Percentiles rank a stretch among this genome's conserved stretches.
These are phyloP conservation scores for Arnoldichthys spilopterus DNA, from an alignment of 2,797 vertebrate species.

Conservation along the genomic window DNA sequence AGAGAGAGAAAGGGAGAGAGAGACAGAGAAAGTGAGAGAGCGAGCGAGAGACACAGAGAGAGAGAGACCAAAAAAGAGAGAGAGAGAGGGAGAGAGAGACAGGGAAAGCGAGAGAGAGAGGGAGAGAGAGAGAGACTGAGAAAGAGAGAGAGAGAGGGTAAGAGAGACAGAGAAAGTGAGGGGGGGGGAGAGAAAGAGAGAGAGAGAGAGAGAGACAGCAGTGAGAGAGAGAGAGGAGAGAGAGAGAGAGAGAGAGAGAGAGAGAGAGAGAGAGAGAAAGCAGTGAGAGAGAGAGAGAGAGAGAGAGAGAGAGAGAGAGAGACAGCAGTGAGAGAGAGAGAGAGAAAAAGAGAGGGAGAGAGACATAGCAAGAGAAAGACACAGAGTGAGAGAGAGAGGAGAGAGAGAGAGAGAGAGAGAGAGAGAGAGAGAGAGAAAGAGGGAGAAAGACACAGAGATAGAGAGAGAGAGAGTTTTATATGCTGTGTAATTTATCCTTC, in stretches of 20 bases:
- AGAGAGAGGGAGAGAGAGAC: too few species aligned
- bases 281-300: background rate
- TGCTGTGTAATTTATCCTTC: background rate
- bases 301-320: conserved; percentile 26
- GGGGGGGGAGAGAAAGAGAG: background rate
- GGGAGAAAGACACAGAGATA: background rate
- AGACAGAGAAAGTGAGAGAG: conserved; percentile 12
- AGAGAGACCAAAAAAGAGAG: too few species aligned
- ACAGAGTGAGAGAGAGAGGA: background rate
- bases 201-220: conserved; percentile 26
- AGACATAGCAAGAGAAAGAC: too few species aligned
- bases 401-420: too few species aligned
- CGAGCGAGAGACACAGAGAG: background rate
- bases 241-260: too few species aligned
- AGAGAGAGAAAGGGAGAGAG: conserved; percentile 28
- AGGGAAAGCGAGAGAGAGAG: background rate
- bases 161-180: background rate
- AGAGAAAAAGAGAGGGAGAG: too few species aligned
- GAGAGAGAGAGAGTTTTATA: background rate
- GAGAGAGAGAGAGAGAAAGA: conserved; percentile 1
- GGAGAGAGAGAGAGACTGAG: conserved; percentile 11
- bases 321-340: too few species aligned
- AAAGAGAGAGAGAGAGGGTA: too few species aligned
- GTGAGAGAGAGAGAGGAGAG: conserved; percentile 11
- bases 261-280: too few species aligned